These are phyloP conservation scores for Dendrocincla fuliginosa DNA, from an alignment of 2,797 vertebrate species.

Conservation along the genomic window DNA sequence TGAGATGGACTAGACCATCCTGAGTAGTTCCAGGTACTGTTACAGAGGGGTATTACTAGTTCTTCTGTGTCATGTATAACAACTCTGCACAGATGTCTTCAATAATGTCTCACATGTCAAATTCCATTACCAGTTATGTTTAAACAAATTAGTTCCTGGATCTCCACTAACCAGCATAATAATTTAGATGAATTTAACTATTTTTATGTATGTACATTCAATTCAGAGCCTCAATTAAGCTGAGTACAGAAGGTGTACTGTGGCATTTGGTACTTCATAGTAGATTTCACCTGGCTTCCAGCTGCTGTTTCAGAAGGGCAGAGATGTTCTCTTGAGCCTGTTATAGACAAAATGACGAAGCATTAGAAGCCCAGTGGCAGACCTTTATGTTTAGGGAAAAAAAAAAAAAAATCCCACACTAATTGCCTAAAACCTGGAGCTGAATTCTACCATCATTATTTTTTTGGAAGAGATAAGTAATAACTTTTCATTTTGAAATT, in stretches of 20 bases:
- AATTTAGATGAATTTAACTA: background rate
- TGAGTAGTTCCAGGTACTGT: background rate
- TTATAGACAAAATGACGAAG: background rate
- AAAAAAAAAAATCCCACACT: background rate
- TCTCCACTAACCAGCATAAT: background rate
- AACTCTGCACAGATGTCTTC: background rate
- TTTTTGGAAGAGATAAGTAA: background rate
- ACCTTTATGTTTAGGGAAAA: background rate
- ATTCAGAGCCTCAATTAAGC: background rate
- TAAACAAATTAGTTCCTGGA: background rate
- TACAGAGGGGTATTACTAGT: background rate
- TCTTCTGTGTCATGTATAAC: background rate
- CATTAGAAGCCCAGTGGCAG: background rate
- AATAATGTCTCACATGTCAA: background rate
- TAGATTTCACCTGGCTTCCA: background rate
- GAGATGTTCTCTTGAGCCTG: background rate
- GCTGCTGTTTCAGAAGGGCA: background rate
- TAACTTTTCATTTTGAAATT: background rate
- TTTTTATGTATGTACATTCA: background rate
- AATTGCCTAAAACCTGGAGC: background rate
- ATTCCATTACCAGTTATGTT: background rate
- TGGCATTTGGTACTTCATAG: background rate
- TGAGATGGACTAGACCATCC: background rate
- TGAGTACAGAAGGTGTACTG: background rate
- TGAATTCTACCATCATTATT: background rate